Evolutionary conservation across 2,113 vertebrate species (phyloP).

Genomic region (Camelus dromedarius): DNA sequence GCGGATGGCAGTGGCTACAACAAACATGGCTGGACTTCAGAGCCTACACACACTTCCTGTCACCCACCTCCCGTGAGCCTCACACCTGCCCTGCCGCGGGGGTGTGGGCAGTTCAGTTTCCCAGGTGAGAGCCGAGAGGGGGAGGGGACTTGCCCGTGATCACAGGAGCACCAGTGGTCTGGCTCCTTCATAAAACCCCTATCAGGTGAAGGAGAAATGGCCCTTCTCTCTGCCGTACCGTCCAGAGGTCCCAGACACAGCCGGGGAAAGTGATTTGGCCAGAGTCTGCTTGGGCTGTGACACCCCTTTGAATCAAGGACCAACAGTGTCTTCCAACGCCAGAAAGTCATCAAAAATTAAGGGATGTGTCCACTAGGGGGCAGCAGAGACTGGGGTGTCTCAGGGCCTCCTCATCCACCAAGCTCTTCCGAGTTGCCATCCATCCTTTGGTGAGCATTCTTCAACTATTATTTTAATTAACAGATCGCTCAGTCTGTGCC

Average conservation of each 20-base stretch:
- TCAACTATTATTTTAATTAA: background rate
- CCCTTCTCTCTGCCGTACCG: background rate
- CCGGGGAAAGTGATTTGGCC: background rate
- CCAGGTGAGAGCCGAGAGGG: background rate
- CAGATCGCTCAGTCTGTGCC: background rate
- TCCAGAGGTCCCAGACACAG: background rate
- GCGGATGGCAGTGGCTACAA: background rate
- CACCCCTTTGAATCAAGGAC: background rate
- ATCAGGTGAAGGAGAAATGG: background rate
- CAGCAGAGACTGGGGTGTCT: slow-evolving; percentile 30
- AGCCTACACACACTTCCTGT: accelerated
- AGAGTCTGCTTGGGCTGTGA: background rate
- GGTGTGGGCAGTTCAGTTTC: too few species aligned
- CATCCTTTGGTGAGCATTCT: background rate
- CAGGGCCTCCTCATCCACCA: accelerated
- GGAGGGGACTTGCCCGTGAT: too few species aligned
- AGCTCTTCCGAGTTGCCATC: accelerated
- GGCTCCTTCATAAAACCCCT: background rate
- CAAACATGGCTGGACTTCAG: background rate
- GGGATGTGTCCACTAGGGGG: background rate
- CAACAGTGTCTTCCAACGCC: accelerated
- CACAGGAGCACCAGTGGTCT: background rate
- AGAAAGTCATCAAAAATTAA: background rate
- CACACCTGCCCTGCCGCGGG: background rate
- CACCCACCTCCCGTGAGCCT: accelerated